Evolutionary conservation across 2,888 invertebrate genomes (phyloP).

Genomic region (Perithous albicinctus): DNA sequence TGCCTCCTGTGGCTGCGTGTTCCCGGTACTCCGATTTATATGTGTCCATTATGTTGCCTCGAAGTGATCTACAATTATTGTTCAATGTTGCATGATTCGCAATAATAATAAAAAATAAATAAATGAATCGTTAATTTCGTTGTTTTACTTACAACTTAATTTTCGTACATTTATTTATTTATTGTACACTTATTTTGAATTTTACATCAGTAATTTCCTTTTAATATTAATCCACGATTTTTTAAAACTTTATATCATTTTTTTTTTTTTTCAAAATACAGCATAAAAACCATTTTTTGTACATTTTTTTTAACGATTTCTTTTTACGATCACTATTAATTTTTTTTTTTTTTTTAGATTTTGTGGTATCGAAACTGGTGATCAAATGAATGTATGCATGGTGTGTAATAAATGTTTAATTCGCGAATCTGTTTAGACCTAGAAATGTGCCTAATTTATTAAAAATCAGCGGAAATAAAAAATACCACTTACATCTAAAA

Average conservation of each 20-base stretch:
- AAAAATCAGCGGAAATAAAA: background rate
- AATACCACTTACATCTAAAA: slow-evolving; percentile 22
- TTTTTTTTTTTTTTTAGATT: background rate
- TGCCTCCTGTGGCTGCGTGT: slow-evolving; percentile 14
- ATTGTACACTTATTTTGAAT: slow-evolving; percentile 9
- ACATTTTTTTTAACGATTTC: background rate
- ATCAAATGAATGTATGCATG: slow-evolving; percentile 28
- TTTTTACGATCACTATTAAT: background rate
- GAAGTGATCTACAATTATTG: background rate
- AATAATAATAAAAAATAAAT: background rate
- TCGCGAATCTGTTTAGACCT: slow-evolving; percentile 12
- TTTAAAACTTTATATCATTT: background rate
- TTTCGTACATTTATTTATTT: background rate
- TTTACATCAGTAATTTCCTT: slow-evolving; percentile 11
- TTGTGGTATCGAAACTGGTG: background rate
- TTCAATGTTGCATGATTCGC: slow-evolving; percentile 30
- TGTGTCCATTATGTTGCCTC: background rate
- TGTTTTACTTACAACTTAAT: too few relatives aligned
- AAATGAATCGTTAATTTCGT: background rate
- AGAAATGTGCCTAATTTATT: slow-evolving; percentile 26
- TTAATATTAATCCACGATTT: background rate
- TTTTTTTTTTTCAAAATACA: background rate
- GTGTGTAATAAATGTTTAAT: slow-evolving; percentile 31
- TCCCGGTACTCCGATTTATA: slow-evolving; percentile 1
- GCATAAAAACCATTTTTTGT: background rate